A percentile compares a stretch with the other conserved stretches of the same genome.
Evolutionary conservation across 2,797 vertebrate species (phyloP).

Genomic region (Sebastes itinus): DNA sequence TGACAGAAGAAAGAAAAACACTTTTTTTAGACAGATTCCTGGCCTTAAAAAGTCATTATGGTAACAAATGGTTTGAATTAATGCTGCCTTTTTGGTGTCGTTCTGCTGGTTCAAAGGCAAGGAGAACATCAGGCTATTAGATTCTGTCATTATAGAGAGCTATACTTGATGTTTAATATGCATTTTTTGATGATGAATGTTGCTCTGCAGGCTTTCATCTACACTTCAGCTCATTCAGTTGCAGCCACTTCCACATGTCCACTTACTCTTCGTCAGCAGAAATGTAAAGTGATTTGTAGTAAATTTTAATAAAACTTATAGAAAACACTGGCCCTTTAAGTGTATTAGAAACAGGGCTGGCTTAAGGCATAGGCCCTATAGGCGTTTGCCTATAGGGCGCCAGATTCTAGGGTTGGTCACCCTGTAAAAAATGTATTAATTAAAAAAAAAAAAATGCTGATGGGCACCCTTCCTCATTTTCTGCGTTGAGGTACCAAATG

Average conservation of each 20-base stretch:
- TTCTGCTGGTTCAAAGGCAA: background rate
- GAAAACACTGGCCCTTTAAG: background rate
- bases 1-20: slow-evolving; percentile 3
- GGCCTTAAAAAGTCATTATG: slow-evolving; percentile 9
- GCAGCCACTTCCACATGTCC: background rate
- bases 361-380: too few species aligned
- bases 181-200: background rate
- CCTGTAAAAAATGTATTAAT: too few species aligned
- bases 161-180: background rate
- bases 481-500: too few species aligned
- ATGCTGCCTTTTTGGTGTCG: background rate
- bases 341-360: background rate
- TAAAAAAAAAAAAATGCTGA: too few species aligned
- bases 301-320: background rate
- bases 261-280: background rate
- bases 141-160: background rate
- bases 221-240: background rate
- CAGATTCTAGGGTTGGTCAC: too few species aligned
- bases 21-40: background rate
- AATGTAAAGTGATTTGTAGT: background rate
- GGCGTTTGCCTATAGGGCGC: too few species aligned
- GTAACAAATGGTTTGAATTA: slow-evolving; percentile 41
- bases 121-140: background rate
- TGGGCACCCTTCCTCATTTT: too few species aligned
- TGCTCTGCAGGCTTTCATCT: background rate